Conservation (phyloP, 2,888 invertebrate genomes). For the Cotesia congregata region DNA sequence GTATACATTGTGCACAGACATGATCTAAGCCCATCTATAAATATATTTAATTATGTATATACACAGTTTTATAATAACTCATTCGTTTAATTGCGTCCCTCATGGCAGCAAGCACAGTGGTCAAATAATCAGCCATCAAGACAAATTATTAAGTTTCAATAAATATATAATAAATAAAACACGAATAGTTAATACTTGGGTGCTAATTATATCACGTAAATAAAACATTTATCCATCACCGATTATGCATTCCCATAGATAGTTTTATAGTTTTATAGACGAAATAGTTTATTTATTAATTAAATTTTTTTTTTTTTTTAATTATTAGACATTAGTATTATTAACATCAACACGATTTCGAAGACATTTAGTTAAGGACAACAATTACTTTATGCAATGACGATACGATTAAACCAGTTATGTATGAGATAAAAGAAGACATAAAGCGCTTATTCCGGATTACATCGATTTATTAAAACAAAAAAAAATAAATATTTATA, state of each 20-base stretch:
- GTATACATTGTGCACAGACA: constrained; percentile 8
- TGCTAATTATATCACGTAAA: neutral
- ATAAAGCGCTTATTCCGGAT: neutral
- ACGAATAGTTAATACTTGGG: constrained; percentile 16
- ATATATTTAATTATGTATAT: neutral
- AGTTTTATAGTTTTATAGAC: neutral
- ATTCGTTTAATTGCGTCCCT: constrained; percentile 32
- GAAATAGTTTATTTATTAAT: neutral
- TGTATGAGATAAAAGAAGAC: constrained; percentile 1
- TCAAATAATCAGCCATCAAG: constrained; percentile 41
- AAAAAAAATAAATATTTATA: constrained; percentile 8
- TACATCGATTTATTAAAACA: neutral
- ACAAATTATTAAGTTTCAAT: constrained; percentile 29
- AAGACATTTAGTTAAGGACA: neutral
- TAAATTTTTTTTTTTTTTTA: neutral
- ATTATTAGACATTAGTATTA: neutral
- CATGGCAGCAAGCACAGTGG: constrained; percentile 43
- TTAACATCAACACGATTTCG: neutral
- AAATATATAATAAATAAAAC: constrained; percentile 11
- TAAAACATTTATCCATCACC: constrained; percentile 13
- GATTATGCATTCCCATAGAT: constrained; percentile 15
- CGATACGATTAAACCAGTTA: neutral
- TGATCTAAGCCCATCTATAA: constrained; percentile 12
- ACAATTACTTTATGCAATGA: neutral
- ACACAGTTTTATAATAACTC: neutral